Percentiles rank a stretch among this genome's conserved stretches.
phyloP scores from a whole-genome alignment of 2,797 vertebrate species.

The Peromyscus aztecus region DNA sequence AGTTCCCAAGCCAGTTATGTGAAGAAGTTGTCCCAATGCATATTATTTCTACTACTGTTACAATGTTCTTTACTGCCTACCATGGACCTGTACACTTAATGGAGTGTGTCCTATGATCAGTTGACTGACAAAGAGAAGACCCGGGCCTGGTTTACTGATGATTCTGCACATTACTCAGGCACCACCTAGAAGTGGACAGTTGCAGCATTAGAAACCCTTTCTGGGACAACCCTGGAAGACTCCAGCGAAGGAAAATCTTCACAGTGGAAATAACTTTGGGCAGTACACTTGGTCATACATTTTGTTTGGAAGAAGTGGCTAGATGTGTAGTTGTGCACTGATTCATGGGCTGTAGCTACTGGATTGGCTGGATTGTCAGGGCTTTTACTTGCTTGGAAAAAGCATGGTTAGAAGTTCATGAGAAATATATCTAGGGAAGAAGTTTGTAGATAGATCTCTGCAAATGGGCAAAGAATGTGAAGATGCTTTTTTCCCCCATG shows the following conservation, averaged over 20 bases:
- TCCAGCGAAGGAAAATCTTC: not conserved
- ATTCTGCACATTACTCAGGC: not conserved
- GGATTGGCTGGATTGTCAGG: not conserved
- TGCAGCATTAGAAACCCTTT: not conserved
- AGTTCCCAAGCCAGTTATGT: not conserved
- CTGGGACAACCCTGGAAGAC: not conserved
- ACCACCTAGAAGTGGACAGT: not conserved
- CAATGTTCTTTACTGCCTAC: not conserved
- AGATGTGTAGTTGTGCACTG: not conserved
- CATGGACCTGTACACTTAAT: not conserved
- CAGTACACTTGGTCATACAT: not conserved
- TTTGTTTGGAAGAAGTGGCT: not conserved
- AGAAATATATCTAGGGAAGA: not conserved
- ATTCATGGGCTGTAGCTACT: not conserved
- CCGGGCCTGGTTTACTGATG: not conserved
- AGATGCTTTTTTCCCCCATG: not conserved
- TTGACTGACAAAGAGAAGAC: not conserved
- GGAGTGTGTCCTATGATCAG: not conserved
- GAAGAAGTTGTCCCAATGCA: not conserved
- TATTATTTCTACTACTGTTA: not conserved
- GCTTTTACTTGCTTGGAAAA: too few relatives aligned
- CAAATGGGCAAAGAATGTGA: not conserved
- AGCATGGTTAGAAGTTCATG: not conserved
- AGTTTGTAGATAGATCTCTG: not conserved
- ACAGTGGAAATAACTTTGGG: not conserved